These are phyloP conservation scores for Epizoanthus illoricatus DNA, from an alignment of 92 coral and sea anemone species.

Conservation along the genomic window DNA sequence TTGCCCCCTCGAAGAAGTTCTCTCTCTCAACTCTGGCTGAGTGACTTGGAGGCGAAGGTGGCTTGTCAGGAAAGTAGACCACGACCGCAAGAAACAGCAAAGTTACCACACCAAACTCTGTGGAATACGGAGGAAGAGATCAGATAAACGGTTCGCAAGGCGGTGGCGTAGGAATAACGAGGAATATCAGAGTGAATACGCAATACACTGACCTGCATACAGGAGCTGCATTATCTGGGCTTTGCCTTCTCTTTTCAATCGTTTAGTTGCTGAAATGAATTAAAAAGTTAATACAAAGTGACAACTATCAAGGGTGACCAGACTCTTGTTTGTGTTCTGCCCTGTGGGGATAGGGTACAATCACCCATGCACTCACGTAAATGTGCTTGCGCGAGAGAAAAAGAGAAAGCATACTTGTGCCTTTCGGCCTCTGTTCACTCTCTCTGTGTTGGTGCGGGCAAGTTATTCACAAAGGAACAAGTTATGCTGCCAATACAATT, in stretches of 20 bases:
- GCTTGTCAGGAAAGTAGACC: constrained; percentile 88
- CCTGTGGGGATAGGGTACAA: no score
- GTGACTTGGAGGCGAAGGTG: constrained; percentile 89
- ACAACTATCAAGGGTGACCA: neutral
- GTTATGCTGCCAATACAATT: neutral
- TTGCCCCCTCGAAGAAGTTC: constrained; percentile 84
- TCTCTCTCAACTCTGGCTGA: constrained; percentile 85
- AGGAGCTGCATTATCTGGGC: constrained; percentile 82
- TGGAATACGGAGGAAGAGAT: neutral
- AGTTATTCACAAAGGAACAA: neutral
- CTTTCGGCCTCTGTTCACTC: no score
- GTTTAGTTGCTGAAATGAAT: constrained; percentile 57
- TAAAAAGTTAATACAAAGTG: neutral
- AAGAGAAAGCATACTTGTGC: no score
- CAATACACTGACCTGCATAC: constrained; percentile 70
- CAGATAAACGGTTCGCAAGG: neutral
- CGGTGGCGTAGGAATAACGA: neutral
- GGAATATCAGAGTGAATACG: neutral
- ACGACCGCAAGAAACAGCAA: constrained; percentile 74
- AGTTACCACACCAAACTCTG: constrained; percentile 87
- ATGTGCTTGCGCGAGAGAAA: no score
- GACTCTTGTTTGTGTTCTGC: neutral
- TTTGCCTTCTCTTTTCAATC: constrained; percentile 64
- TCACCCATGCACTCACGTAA: no score
- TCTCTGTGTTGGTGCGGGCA: neutral